These are phyloP conservation scores for Cremastinae sp. DNA, from an alignment of 2,888 invertebrate genomes.

Conservation along the genomic window DNA sequence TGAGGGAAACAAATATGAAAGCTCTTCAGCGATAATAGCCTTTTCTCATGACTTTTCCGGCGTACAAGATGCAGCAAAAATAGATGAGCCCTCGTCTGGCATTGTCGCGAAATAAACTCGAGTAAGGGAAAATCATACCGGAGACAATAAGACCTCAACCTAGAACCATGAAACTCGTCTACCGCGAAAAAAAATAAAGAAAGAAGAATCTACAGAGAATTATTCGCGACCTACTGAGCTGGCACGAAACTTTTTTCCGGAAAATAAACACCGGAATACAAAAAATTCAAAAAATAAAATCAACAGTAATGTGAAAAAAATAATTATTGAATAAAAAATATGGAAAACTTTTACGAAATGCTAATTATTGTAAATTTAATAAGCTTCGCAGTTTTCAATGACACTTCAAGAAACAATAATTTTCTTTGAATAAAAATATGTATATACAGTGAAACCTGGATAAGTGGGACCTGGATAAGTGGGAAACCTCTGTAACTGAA, in stretches of 20 bases:
- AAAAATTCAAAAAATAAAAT: conserved; percentile 22
- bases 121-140: conserved; percentile 27
- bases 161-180: conserved; percentile 23
- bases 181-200: conserved; percentile 1
- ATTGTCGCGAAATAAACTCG: conserved; percentile 34
- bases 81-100: conserved; percentile 33
- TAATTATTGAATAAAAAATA: not conserved
- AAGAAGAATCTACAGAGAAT: not conserved
- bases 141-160: conserved; percentile 40
- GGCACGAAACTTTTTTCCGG: not conserved
- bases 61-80: conserved; percentile 33
- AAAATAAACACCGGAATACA: conserved; percentile 10
- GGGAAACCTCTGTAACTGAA: no score
- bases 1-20: conserved; percentile 35
- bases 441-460: conserved; percentile 4
- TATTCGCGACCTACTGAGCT: no score
- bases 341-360: not conserved
- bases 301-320: not conserved
- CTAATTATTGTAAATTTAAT: not conserved
- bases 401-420: no score
- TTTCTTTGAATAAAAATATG: no score
- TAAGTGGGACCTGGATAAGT: no score
- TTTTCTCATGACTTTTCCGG: conserved; percentile 44
- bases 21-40: conserved; percentile 49
- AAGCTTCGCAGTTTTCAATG: not conserved